Evolutionary conservation across 2,888 invertebrate species (phyloP), one percentile per base, ranked within the genome.

Genomic region (Dione vanillae): DNA sequence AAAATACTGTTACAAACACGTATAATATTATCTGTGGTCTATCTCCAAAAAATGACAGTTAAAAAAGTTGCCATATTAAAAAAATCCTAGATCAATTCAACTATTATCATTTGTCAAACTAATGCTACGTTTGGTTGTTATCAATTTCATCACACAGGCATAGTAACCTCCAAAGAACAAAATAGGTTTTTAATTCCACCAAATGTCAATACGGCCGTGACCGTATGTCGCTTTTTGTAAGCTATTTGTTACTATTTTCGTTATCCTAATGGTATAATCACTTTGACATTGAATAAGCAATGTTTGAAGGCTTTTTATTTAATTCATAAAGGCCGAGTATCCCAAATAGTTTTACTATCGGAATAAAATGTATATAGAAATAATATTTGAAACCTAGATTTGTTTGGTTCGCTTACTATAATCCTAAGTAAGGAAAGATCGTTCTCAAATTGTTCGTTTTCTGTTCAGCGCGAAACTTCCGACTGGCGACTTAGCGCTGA

Each of bases 361-460:
- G 8, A 41, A 43, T 41, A 43, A 20, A 61, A 61, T 27, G 27
- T 45, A 40, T n/a, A 61, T 19, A 43, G 14, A 20, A 35, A 19
- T 16, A 37, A 40, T 49, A 64, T 64, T 64, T 9, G 49, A 47
- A 37, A 64, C 37, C 40, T 51, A 64, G 49, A 47, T 64, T 35
- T 51, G 14, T 83, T 84, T 81, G 80, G 85, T 84, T 87, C 86
- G 82, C 77, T 82, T 80, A 84, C 87, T 89, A 88, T 88, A 87
- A 88, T 88, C 86, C 85, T 80, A 81, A 78, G 83, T 74, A 80
- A 79, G 79, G 80, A 78, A 79, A 77, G 80, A 85, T 84, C 82
- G 85, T 80, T 82, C 80, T 82, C 82, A 84, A 84, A 88, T 87
- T 87, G 8, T 89, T 87, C 83, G 81, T 86, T 86, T 85, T 85